Evolutionary conservation across 2,888 invertebrate species (phyloP), one percentile per base, ranked within the genome.

Genomic region (Sipha maydis): DNA sequence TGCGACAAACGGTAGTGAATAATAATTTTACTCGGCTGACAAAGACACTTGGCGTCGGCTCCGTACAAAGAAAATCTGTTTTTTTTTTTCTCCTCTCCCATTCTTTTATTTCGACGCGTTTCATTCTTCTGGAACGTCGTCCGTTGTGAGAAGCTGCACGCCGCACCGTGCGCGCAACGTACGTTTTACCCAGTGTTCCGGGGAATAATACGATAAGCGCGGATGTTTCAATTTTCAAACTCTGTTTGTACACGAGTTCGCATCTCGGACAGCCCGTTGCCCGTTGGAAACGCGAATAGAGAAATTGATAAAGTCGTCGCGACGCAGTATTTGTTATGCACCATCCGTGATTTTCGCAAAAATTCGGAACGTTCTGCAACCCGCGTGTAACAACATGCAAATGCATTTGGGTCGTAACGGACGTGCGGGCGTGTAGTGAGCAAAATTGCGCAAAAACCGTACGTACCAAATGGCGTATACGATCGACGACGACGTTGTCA

Each of bases 11-110:
- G n/a, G 78, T 78, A 78, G 78, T 54, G 77, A 79, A 78, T 85
- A 71, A 28, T 67, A 21, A 75, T 78, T 69, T 85, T 69, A 17
- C 31, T 77, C 48, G 9, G 78, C 8, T 19, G 71, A 54, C 85
- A 69, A 79, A 78, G 78, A 71, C 41, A 79, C 34, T 79, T 85
- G 34, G 78, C 21, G 69, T 69, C 85, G 78, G 85, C 71, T 48
- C 4, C 14, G 31, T 21, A 71, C 78, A 78, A 85, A 78, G 69
- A 4, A 78, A 78, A 69, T 78, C 34, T 56, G 38, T 48, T 61
- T 14, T 56, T 75, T 56, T 11, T 61, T 61, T 34, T 7, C 34
- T 38, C 25, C 17, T 78, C 31, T 31, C 34, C 34, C 25, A 25
- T 71, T 1, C n/a, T 83, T 71, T 48, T 83, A 83, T 83, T 48